Percentiles rank a stretch among this genome's conserved stretches.
phyloP scores from a whole-genome alignment of 2,797 vertebrate genomes.

The Brotula barbata region DNA sequence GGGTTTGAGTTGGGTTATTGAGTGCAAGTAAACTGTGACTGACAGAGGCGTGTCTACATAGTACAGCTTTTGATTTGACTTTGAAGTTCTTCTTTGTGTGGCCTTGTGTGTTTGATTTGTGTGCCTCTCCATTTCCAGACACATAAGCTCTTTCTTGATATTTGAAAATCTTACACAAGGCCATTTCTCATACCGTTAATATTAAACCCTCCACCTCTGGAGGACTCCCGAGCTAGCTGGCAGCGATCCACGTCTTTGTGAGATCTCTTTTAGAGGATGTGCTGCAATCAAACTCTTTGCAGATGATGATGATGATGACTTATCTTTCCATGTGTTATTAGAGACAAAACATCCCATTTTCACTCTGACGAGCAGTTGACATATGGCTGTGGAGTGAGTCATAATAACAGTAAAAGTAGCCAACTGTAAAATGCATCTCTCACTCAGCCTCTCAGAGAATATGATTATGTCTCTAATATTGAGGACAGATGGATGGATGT shows the following conservation, averaged over 20 bases:
- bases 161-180: slow-evolving; percentile 29
- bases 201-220: slow-evolving; percentile 17
- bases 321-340: slow-evolving; percentile 47
- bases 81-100: too few relatives aligned
- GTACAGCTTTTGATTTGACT: too few relatives aligned
- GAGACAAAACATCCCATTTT: slow-evolving; percentile 52
- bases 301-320: slow-evolving; percentile 35
- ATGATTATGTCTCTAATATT: slow-evolving; percentile 39
- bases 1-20: too few relatives aligned
- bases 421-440: slow-evolving; percentile 50
- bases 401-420: slow-evolving; percentile 51
- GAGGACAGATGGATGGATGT: slow-evolving; percentile 23
- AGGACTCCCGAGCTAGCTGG: too few relatives aligned
- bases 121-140: slow-evolving; percentile 6
- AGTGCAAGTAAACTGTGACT: too few relatives aligned
- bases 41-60: too few relatives aligned
- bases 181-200: slow-evolving; percentile 20
- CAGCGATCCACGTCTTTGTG: slow-evolving; percentile 17
- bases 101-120: not conserved
- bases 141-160: slow-evolving; percentile 28
- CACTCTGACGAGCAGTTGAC: slow-evolving; percentile 53
- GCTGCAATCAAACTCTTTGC: slow-evolving; percentile 25
- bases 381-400: slow-evolving; percentile 59
- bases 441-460: slow-evolving; percentile 38
- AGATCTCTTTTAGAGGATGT: slow-evolving; percentile 16